A percentile compares a stretch with the other conserved stretches of the same genome.
phyloP scores from a whole-genome alignment of 2,797 vertebrate species.

The Bradypodion pumilum region DNA sequence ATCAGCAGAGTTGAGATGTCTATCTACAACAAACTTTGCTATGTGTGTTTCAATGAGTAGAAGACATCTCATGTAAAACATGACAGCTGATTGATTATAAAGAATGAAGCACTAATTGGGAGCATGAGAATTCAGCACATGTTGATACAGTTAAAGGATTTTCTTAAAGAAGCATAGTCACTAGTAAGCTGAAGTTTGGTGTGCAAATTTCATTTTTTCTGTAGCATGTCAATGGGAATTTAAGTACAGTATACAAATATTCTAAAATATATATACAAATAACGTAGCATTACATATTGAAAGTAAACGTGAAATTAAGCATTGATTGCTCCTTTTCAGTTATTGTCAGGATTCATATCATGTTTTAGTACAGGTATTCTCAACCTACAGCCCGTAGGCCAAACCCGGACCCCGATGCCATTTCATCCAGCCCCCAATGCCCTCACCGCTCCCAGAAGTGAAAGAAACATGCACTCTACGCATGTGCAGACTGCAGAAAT shows the following conservation, averaged over 20 bases:
- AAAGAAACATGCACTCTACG: too few relatives aligned
- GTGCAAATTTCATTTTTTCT: background rate
- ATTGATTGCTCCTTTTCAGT: background rate
- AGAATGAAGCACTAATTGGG: background rate
- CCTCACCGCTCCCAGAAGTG: too few relatives aligned
- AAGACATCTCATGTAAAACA: background rate
- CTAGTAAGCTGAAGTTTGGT: background rate
- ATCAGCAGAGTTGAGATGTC: background rate
- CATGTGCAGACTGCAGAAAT: too few relatives aligned
- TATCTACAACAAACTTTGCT: too few relatives aligned
- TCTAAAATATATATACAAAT: background rate
- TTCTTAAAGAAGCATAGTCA: background rate
- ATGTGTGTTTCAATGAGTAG: background rate
- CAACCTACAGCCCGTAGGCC: too few relatives aligned
- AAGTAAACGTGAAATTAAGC: background rate
- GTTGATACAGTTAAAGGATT: background rate
- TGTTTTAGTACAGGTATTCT: background rate
- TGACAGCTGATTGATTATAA: background rate
- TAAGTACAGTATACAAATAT: background rate
- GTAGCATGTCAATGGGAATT: background rate
- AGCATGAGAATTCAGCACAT: background rate
- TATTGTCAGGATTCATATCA: background rate
- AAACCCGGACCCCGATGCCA: too few relatives aligned
- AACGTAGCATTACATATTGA: background rate
- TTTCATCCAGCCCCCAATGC: too few relatives aligned